Base-by-base conservation (phyloP, 1,140 invertebrate genomes). In the Maniola jurtina region DNA sequence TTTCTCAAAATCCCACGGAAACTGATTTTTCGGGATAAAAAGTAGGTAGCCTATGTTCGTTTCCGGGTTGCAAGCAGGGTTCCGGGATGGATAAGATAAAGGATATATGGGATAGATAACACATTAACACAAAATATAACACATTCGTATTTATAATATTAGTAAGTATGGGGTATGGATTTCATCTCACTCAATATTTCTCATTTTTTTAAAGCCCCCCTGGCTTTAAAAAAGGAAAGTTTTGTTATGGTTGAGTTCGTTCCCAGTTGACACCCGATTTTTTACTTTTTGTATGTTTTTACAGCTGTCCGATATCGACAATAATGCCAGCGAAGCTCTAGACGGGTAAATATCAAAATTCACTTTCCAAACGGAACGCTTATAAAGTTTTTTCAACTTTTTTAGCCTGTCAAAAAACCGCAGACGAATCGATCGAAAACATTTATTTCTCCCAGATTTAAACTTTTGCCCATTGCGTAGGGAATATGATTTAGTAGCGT, bases 311-410 rank as follows among this genome's bases (percentile, higher is more conserved):
- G 61, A 77, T 25, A 35, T 60, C 0, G 72, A 79, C 50, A 75
- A 79, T 60, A 66, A 70, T 25, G 76, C 72, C 6, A 71, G 59
- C 60, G 73, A 80, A 76, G 66, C 72, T 14, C 58, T 73, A 54
- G 69, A 76, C 58, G 68, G 72, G 79, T 80, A 70, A 77, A 73
- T 73, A 40, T 63, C 25, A 63, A 42, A 16, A 47, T 52, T 15
- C 13, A 16, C 13, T 16, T 25, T 25, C 14, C 48, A 52, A 6
- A 52, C 48, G 48, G 15, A 52, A 45, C 9, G 42, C 48, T 52
- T 52, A 25, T 5, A 52, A 25, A 52, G 48, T 52, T 52, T 16
- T 15, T 14, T 3, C 14, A 52, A 15, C 16, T 16, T 52, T 25
- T 45, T 11, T n/a, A 1, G 9, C 6, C 38, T 1, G 38, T 1